Evolutionary conservation across 2,888 invertebrate species (phyloP).

Genomic region (Melikaiella ostensackeni): DNA sequence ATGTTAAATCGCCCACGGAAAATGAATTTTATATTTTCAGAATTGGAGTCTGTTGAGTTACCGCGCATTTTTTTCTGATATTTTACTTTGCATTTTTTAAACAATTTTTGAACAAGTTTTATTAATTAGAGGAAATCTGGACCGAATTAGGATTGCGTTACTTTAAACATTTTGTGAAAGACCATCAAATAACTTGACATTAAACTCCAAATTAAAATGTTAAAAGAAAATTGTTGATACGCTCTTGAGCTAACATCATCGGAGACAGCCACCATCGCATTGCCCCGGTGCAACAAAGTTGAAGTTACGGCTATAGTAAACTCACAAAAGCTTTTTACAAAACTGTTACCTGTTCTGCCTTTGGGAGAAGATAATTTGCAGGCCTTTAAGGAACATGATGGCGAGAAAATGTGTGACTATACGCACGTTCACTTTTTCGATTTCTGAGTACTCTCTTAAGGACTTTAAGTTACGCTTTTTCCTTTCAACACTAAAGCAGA

Average conservation of each 20-base stretch:
- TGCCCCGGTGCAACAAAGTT: conserved; percentile 64
- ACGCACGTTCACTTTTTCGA: conserved; percentile 22
- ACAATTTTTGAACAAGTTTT: too few species aligned
- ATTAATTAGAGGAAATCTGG: too few species aligned
- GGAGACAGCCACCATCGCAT: conserved; percentile 16
- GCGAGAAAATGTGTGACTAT: neutral
- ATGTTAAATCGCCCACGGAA: too few species aligned
- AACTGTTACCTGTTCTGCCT: conserved; percentile 51
- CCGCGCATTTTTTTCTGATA: too few species aligned
- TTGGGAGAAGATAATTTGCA: conserved; percentile 30
- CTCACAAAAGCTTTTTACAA: conserved; percentile 75
- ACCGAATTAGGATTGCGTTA: too few species aligned
- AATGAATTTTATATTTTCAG: too few species aligned
- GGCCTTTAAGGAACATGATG: conserved; percentile 14
- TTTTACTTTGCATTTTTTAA: too few species aligned
- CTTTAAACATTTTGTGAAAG: too few species aligned
- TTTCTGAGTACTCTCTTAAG: conserved; percentile 24
- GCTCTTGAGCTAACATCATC: neutral
- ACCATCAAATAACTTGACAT: too few species aligned
- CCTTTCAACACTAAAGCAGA: neutral
- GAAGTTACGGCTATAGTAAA: conserved; percentile 71
- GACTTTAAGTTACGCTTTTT: conserved; percentile 15
- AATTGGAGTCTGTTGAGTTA: too few species aligned
- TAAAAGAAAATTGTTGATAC: neutral
- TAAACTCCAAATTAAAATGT: neutral